A percentile compares a stretch with the other conserved stretches of the same genome.
Conservation (phyloP, 2,113 vertebrate species). For the Chlorodrepanis virens region DNA sequence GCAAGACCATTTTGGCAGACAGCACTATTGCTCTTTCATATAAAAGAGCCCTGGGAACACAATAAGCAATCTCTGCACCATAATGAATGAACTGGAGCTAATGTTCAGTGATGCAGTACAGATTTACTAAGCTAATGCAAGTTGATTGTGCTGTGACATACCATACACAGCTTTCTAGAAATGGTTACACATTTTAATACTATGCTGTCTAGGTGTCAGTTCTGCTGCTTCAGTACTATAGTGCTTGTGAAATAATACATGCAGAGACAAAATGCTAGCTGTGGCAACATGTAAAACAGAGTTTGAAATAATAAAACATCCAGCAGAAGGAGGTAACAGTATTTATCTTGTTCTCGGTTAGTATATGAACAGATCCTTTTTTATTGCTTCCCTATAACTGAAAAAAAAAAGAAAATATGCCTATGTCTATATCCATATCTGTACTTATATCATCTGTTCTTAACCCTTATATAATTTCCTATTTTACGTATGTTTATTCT, state of each 20-base stretch:
- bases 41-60: constrained; percentile 54
- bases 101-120: constrained; percentile 52
- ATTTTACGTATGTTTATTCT: background rate
- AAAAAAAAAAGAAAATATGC: background rate
- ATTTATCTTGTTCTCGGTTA: background rate
- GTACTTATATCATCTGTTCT: background rate
- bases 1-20: constrained; percentile 47
- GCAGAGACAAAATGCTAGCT: background rate
- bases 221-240: background rate
- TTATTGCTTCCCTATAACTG: background rate
- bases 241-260: background rate
- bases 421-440: background rate
- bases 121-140: constrained; percentile 35
- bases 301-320: background rate
- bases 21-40: constrained; percentile 40
- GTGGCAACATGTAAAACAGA: background rate
- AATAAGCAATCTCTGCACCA: constrained; percentile 20
- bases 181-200: constrained; percentile 5
- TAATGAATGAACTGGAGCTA: constrained; percentile 56
- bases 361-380: rapidly evolving
- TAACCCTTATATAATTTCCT: background rate
- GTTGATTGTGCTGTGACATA: constrained; percentile 29
- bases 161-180: constrained; percentile 25
- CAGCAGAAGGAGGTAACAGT: background rate
- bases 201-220: background rate